Evolutionary conservation across 2,113 vertebrate species (phyloP).

Genomic region (Corynorhinus townsendii): DNA sequence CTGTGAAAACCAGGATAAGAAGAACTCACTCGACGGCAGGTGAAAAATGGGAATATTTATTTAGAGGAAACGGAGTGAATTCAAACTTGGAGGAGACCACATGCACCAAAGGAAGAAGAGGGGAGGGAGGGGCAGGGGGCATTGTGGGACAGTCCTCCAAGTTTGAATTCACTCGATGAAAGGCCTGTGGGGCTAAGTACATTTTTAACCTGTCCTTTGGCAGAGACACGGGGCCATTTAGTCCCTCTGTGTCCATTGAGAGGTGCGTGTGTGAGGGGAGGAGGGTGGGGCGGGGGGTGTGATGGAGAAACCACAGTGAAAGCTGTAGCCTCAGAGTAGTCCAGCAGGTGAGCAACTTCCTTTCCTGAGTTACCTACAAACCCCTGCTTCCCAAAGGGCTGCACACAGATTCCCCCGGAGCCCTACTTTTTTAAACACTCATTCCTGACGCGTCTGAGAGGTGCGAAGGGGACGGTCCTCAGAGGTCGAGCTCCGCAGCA

Average conservation of each 20-base stretch:
- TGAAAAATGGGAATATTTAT: not conserved
- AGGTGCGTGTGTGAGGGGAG: not conserved
- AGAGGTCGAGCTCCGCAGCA: not conserved
- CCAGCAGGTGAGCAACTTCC: not conserved
- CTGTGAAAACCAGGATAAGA: not conserved
- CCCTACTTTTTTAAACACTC: not conserved
- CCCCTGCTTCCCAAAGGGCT: not conserved
- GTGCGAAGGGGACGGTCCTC: not conserved
- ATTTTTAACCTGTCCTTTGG: constrained; percentile 40
- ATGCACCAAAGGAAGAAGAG: not conserved
- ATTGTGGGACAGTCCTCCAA: not conserved
- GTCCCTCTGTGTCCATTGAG: not conserved
- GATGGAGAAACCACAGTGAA: not conserved
- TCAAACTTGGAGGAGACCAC: not conserved
- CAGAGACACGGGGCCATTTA: not conserved
- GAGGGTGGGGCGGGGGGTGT: no score
- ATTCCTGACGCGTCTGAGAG: not conserved
- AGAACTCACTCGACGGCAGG: not conserved
- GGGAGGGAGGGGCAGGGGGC: not conserved
- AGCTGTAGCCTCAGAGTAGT: not conserved
- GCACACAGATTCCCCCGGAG: constrained; percentile 12
- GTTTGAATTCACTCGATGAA: no score
- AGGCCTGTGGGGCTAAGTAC: not conserved
- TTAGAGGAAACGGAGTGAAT: not conserved
- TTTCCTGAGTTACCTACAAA: constrained; percentile 21